Evolutionary conservation across 1,140 invertebrate species (phyloP), one percentile per base, ranked within the genome.

Genomic region (Platyscapa corneri): DNA sequence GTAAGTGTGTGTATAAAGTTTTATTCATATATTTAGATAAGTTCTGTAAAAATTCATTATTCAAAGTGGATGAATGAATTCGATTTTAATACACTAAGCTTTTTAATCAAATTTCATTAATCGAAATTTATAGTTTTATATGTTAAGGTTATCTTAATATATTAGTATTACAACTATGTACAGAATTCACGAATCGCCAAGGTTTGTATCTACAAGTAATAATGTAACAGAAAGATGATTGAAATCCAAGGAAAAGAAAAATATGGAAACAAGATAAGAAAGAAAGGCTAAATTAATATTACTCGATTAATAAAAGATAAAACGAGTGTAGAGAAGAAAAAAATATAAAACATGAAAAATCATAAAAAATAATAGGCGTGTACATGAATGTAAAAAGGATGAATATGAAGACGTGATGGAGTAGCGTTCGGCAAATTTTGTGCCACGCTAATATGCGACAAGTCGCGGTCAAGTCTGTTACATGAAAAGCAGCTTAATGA

Each of bases 401-500:
- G 10, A 23, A 18, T 16, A 18, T 16, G 49, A 53, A 53, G 56
- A 6, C 6, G 20, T 3, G 27, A 7, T 53, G 20, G 56, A 39
- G 74, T n/a, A 6, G 76, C 56, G 46, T 64, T 87, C 86, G 86
- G 84, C 72, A 87, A 89, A 88, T 87, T 74, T 42, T 88, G 39
- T 87, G 78, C 83, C 87, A 86, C 86, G 81, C 83, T 74, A 89
- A 89, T 89, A 90, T 86, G 87, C 89, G 85, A 90, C 79, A 81
- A 76, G 74, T 87, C 78, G 85, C 87, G 89, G 88, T 88, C 88
- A 88, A 89, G 84, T 90, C 88, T 87, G 88, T 92, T 92, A 91
- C 88, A 89, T 91, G 89, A 92, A 92, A 91, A 91, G 87, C 83
- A 86, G 90, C 89, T 92, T 90, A 89, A 83, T 85, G 91, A 93